Evolutionary conservation across 1,140 invertebrate species (phyloP), one percentile per base, ranked within the genome.

Genomic region (Aphelinus atriplicis): DNA sequence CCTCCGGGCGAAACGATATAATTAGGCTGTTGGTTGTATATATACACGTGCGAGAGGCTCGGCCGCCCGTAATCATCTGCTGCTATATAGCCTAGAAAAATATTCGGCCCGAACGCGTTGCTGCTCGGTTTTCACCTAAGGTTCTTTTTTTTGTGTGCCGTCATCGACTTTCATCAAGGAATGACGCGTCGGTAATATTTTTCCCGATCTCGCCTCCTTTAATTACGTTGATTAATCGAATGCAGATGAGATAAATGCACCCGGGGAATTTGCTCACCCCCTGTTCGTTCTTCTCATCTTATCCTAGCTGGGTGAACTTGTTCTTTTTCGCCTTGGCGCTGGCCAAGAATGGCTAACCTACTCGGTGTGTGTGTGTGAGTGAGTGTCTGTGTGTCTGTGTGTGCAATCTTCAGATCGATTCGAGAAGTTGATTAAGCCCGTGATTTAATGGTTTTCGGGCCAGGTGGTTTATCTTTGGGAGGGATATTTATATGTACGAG

Each of bases 201-300:
- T 66, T 70, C 58, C 55, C 64, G 46, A 45, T 10, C 58, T 71
- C 43, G 50, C 74, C 58, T 66, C 43, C 63, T 66, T 75, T 70
- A 75, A 75, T 75, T 75, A 70, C 46, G 50, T 75, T 76, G 68
- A 76, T 76, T 75, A 76, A 71, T 76, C 48, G 56, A 61, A 76
- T 76, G 68, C 74, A 76, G 68, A 71, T 71, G 68, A 76, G 63
- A 76, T 76, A 71, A 67, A 53, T 71, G 26, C 61, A 4, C 42
- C 50, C 46, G 51, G 51, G 51, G 51, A 4, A 53, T 4, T 4
- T 53, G 51, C 9, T 53, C 51, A 9, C 58, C 42, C 58, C 42
- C n/a, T 60, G 10, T 60, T 4, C n/a, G 3, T n/a, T 60, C 58
- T 60, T 43, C 26, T 60, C 26, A 26, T 26, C 26, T 26, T 26